phyloP scores from a whole-genome alignment of 2,888 invertebrate genomes.

The Acleris holmiana region DNA sequence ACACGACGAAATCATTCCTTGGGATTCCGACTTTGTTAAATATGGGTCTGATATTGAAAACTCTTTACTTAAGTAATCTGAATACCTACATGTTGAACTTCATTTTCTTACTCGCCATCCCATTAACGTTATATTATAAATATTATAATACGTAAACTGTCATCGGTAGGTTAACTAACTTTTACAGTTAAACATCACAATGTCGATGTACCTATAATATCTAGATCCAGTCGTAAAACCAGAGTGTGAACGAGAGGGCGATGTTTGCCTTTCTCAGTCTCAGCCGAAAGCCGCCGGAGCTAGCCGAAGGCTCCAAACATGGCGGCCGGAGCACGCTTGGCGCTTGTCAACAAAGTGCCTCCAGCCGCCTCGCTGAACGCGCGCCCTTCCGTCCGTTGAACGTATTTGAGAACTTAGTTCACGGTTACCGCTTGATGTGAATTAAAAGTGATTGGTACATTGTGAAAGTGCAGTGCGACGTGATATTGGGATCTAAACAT shows the following conservation, averaged over 20 bases:
- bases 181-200: conserved; percentile 37
- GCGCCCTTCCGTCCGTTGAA: conserved; percentile 50
- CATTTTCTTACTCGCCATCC: too few species aligned
- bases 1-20: too few species aligned
- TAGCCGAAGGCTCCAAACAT: conserved; percentile 70
- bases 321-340: conserved; percentile 66
- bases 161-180: conserved; percentile 23
- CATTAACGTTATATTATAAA: too few species aligned
- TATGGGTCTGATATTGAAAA: too few species aligned
- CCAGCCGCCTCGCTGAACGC: conserved; percentile 59
- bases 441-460: conserved; percentile 47
- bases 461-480: conserved; percentile 57
- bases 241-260: conserved; percentile 23
- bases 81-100: too few species aligned
- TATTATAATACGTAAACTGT: conserved; percentile 20
- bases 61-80: too few species aligned
- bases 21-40: too few species aligned
- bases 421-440: conserved; percentile 36
- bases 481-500: conserved; percentile 32
- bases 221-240: conserved; percentile 22
- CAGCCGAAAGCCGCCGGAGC: conserved; percentile 58
- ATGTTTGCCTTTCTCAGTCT: conserved; percentile 38
- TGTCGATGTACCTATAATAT: conserved; percentile 18
- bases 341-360: conserved; percentile 82
- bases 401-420: conserved; percentile 38